These are phyloP conservation scores for Cheirogaleus medius DNA, from an alignment of 2,113 vertebrate species.

Conservation along the genomic window DNA sequence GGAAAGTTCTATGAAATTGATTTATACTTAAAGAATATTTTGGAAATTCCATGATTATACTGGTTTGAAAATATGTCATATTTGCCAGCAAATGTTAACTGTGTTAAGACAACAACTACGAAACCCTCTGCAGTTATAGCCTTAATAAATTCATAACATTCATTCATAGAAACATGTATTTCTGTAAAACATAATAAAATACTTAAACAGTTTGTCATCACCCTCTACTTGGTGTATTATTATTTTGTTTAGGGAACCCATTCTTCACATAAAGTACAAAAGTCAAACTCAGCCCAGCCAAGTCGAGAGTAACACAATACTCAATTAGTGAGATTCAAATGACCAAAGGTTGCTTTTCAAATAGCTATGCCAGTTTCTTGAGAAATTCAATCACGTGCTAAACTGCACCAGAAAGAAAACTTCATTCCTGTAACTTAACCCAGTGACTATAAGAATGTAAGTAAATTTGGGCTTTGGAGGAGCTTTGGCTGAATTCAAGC, in stretches of 20 bases:
- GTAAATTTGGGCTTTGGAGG: neutral
- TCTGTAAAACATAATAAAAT: slow-evolving; percentile 2
- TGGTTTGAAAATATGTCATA: neutral
- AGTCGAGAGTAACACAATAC: neutral
- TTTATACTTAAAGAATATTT: neutral
- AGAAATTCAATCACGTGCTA: neutral
- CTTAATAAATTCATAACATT: neutral
- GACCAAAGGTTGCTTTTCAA: neutral
- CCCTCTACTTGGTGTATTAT: neutral
- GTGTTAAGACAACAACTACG: neutral
- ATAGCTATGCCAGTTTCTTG: neutral
- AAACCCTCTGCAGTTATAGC: neutral
- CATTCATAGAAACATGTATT: neutral
- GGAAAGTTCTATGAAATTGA: neutral
- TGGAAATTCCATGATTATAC: neutral
- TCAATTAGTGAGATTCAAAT: neutral
- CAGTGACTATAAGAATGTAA: neutral
- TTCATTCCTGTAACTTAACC: neutral
- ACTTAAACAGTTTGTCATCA: neutral
- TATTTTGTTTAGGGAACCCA: neutral
- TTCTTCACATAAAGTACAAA: neutral
- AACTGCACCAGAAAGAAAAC: neutral
- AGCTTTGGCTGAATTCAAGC: neutral
- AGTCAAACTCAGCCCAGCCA: neutral
- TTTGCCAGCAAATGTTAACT: neutral